These are phyloP conservation scores for Cirrhinus molitorella DNA, from an alignment of 2,797 vertebrate species.

Conservation along the genomic window DNA sequence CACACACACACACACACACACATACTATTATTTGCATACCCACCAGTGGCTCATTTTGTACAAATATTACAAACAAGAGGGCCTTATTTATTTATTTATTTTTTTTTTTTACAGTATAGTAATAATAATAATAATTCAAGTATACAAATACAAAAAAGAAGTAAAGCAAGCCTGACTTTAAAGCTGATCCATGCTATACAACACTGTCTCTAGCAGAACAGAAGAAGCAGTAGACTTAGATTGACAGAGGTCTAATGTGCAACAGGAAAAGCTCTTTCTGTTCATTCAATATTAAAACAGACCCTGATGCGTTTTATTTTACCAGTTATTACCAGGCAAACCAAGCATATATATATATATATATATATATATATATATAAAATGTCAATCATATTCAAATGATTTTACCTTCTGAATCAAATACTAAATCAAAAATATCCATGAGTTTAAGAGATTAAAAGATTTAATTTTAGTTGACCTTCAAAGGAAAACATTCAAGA, in stretches of 20 bases:
- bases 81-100: too few species aligned
- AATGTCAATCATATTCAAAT: background rate
- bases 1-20: too few species aligned
- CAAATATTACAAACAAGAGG: too few species aligned
- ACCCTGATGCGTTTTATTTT: background rate
- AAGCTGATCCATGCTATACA: background rate
- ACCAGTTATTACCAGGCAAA: background rate
- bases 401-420: background rate
- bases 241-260: background rate
- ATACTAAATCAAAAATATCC: background rate
- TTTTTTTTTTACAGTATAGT: too few species aligned
- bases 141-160: background rate
- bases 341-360: background rate
- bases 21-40: background rate
- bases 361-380: background rate
- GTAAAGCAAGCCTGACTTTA: background rate
- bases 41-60: background rate
- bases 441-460: background rate
- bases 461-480: background rate
- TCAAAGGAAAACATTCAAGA: background rate
- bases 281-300: conserved; percentile 12
- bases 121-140: too few species aligned
- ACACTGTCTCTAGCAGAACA: background rate
- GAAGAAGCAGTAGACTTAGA: background rate
- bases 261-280: conserved; percentile 8